Evolutionary conservation across 1,140 invertebrate species (phyloP).

Genomic region (Phortica variegata): DNA sequence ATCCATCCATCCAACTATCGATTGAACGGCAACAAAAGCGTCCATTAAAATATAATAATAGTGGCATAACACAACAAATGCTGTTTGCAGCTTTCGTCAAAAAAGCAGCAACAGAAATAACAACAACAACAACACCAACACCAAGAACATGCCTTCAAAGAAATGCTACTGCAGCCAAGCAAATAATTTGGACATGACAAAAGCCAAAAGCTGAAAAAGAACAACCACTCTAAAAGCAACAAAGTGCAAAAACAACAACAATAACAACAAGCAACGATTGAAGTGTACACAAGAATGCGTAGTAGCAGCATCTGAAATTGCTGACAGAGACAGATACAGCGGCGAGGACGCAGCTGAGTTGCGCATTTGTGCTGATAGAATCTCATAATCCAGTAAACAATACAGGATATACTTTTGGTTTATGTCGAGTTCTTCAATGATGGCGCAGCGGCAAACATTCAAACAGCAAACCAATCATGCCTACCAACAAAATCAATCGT

Average conservation of each 20-base stretch:
- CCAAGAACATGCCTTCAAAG: no score
- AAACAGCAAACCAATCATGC: no score
- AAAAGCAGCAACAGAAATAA: slow-evolving; percentile 6
- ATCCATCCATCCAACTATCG: slow-evolving; percentile 20
- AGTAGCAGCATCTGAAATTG: no score
- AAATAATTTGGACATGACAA: slow-evolving; percentile 43
- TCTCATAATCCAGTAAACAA: slow-evolving; percentile 36
- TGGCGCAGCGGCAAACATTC: no score
- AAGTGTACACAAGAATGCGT: no score
- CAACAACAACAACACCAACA: slow-evolving; percentile 13
- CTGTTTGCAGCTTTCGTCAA: slow-evolving; percentile 14
- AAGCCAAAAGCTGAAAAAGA: slow-evolving; percentile 9
- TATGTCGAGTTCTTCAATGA: no score
- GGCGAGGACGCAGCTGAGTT: background rate
- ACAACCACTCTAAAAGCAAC: no score
- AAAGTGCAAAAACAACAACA: no score
- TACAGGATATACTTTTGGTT: no score
- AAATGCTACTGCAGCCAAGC: slow-evolving; percentile 32
- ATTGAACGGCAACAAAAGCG: slow-evolving; percentile 33
- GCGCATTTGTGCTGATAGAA: slow-evolving; percentile 38
- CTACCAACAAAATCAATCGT: background rate
- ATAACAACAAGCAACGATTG: no score
- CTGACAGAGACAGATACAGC: slow-evolving; percentile 8
- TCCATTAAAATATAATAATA: slow-evolving; percentile 54
- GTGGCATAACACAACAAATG: slow-evolving; percentile 31